Conservation (phyloP, 2,113 vertebrate species). For the Lethenteron reissneri region DNA sequence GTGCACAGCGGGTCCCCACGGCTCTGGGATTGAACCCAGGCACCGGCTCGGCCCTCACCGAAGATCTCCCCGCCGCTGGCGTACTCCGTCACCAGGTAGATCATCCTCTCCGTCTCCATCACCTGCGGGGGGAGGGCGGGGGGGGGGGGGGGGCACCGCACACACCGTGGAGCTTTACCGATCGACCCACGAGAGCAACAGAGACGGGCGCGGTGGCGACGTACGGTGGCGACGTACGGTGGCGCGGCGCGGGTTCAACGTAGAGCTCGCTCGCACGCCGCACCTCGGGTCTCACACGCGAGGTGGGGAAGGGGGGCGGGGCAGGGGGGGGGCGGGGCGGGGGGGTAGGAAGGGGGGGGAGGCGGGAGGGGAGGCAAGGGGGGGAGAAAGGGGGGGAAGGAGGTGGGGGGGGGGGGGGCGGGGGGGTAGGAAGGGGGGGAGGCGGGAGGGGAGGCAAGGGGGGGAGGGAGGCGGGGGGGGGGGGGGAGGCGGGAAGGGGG, state of each 20-base stretch:
- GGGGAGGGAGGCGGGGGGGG: not conserved
- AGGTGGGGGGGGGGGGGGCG: not conserved
- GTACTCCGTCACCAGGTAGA: slow-evolving; percentile 94
- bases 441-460: not conserved
- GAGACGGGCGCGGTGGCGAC: no score
- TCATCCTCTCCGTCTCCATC: slow-evolving; percentile 96
- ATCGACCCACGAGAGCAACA: no score
- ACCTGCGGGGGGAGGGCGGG: slow-evolving; percentile 28
- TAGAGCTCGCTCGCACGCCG: no score
- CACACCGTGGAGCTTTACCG: no score
- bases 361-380: not conserved
- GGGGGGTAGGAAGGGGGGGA: not conserved
- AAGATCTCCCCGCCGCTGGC: slow-evolving; percentile 98
- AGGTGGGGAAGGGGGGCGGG: slow-evolving; percentile 13
- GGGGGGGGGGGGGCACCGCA: not conserved
- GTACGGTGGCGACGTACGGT: no score
- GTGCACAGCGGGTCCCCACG: no score
- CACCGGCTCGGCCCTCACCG: slow-evolving; percentile 31
- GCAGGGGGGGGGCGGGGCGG: no score
- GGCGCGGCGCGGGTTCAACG: no score
- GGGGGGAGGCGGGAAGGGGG: not conserved
- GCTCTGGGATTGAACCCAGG: no score
- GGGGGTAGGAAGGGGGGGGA: slow-evolving; percentile 10
- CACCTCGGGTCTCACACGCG: slow-evolving; percentile 17
- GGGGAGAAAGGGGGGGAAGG: not conserved